Percentiles rank a stretch among this genome's conserved stretches.
These are phyloP conservation scores for Helostoma temminkii DNA, from an alignment of 2,797 vertebrate genomes.

Conservation along the genomic window DNA sequence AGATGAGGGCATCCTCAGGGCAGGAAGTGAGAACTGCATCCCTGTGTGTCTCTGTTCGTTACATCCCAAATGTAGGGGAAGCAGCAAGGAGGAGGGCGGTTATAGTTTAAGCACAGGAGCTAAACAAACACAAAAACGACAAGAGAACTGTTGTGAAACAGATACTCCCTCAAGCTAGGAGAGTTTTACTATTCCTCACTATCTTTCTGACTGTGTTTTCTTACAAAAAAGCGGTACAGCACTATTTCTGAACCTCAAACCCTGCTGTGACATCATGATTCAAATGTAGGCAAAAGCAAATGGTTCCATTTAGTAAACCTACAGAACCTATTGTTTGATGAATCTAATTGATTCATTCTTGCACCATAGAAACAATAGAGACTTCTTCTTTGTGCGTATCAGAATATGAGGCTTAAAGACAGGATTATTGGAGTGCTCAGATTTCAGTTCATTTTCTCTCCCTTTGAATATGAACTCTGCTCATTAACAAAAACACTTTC, in stretches of 20 bases:
- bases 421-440: conserved; percentile 18
- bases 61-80: conserved; percentile 43
- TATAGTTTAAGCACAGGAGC: conserved; percentile 43
- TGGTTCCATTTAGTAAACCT: conserved; percentile 21
- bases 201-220: conserved; percentile 33
- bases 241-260: conserved; percentile 19
- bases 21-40: conserved; percentile 56
- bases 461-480: conserved; percentile 27
- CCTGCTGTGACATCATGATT: conserved; percentile 32
- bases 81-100: conserved; percentile 25
- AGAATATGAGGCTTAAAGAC: conserved; percentile 33
- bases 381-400: conserved; percentile 30
- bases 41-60: conserved; percentile 48
- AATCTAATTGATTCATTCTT: conserved; percentile 31
- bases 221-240: conserved; percentile 7
- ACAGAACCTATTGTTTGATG: conserved; percentile 37
- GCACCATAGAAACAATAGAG: conserved; percentile 21
- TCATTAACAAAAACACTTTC: conserved; percentile 19
- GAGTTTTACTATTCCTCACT: conserved; percentile 45
- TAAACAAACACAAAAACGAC: conserved; percentile 56
- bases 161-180: conserved; percentile 36
- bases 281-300: conserved; percentile 31
- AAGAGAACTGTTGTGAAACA: conserved; percentile 44
- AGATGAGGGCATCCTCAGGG: conserved; percentile 61
- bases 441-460: conserved; percentile 34